phyloP scores from a whole-genome alignment of 1,140 invertebrate genomes.

The Mylabris phalerata region DNA sequence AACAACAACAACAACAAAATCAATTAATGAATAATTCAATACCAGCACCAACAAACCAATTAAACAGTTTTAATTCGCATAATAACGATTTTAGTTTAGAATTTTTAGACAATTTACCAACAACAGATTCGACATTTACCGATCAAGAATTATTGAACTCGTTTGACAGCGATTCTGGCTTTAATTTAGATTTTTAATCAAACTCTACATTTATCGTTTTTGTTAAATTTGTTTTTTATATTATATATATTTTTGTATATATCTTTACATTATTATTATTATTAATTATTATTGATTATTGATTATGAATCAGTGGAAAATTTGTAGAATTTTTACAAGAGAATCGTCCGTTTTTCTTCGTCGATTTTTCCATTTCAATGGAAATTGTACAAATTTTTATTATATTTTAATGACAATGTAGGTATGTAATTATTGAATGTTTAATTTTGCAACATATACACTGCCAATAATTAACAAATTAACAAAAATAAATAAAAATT shows the following conservation, averaged over 20 bases:
- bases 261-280: constrained; percentile 1
- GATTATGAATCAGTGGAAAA: not conserved
- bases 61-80: constrained; percentile 48
- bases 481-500: too few species aligned
- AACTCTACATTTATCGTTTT: constrained; percentile 8
- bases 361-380: not conserved
- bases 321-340: not conserved
- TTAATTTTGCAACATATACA: constrained; percentile 7
- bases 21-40: constrained; percentile 23
- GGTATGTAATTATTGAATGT: constrained; percentile 3
- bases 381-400: not conserved
- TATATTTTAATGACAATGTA: not conserved
- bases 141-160: constrained; percentile 73
- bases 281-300: not conserved
- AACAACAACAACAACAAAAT: constrained; percentile 32
- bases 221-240: constrained; percentile 24
- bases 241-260: constrained; percentile 11
- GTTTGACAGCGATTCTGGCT: constrained; percentile 49
- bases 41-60: constrained; percentile 39
- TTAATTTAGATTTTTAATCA: constrained; percentile 44
- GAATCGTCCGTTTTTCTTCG: not conserved
- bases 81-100: constrained; percentile 64
- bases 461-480: constrained; percentile 14
- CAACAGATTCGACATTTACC: constrained; percentile 62
- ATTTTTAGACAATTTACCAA: constrained; percentile 70